A percentile compares a stretch with the other conserved stretches of the same genome.
These are phyloP conservation scores for Drosophila borealis DNA, from an alignment of 2,888 invertebrate genomes.

Conservation along the genomic window DNA sequence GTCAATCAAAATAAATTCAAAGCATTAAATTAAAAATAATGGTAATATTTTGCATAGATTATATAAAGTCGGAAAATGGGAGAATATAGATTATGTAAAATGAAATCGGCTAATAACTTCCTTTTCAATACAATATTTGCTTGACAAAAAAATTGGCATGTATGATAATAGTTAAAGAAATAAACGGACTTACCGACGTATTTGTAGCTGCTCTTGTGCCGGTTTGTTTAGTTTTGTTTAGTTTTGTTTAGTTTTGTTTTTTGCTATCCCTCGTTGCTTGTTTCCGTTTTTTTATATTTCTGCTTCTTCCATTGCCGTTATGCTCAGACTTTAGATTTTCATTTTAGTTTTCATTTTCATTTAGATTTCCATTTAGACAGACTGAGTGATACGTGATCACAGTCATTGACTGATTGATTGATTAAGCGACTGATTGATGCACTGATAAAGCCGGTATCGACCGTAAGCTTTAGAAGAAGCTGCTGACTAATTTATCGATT, in stretches of 20 bases:
- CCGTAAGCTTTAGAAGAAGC: not conserved
- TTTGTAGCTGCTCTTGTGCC: not conserved
- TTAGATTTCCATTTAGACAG: constrained; percentile 21
- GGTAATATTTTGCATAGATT: too few species aligned
- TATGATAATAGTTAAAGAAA: constrained; percentile 5
- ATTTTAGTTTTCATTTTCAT: constrained; percentile 37
- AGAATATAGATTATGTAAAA: too few species aligned
- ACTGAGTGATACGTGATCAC: too few species aligned
- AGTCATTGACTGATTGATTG: too few species aligned
- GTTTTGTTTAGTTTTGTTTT: not conserved
- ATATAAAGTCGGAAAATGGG: too few species aligned
- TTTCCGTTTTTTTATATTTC: constrained; percentile 16
- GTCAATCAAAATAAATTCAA: too few species aligned
- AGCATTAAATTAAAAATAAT: too few species aligned
- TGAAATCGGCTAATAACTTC: not conserved
- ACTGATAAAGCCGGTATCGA: too few species aligned
- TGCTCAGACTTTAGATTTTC: constrained; percentile 33
- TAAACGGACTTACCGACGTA: constrained; percentile 6
- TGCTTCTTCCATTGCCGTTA: constrained; percentile 8
- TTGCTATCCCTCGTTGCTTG: constrained; percentile 11
- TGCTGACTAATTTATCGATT: not conserved
- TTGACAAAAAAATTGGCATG: not conserved
- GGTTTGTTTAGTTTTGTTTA: not conserved
- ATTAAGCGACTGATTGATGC: not conserved
- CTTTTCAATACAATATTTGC: constrained; percentile 7